Evolutionary conservation across 2,888 invertebrate species (phyloP), one percentile per base, ranked within the genome.

Genomic region (Himalopsyche anomala): DNA sequence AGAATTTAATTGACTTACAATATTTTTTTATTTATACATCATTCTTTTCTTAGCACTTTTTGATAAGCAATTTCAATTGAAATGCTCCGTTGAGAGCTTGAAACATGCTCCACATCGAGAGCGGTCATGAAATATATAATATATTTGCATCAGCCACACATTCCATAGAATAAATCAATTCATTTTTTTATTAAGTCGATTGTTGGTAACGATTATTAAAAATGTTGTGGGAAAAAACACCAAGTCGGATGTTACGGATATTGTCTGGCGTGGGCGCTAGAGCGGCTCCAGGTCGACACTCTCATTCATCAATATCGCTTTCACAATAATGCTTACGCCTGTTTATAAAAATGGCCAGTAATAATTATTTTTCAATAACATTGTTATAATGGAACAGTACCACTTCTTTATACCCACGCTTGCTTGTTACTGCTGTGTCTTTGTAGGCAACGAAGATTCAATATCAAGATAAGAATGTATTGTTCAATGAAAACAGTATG

Each of bases 301-400:
- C 83, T 80, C 87, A 87, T 87, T 82, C 81, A 87, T 87, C 87
- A 87, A 62, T 62, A 62, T 17, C 51, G 84, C 85, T 87, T 87
- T 85, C 85, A 84, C 85, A 87, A 81, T 74, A 54, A 62, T 28
- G 62, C 74, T 45, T 51, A 79, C 45, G 80, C 17, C 79, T 40
- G 38, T 51, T 80, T 81, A 42, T 56, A 84, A 87, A 84, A 86
- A 86, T 69, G 82, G 86, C 84, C 80, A 54, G 84, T 86, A 87
- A 62, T 62, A 62, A 87, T 87, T 87, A 87, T 87, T 87, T 87
- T 87, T 87, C 87, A 87, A 87, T 87, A 87, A 87, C 87, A 86
- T 83, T 85, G 84, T 83, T 84, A 85, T 85, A 85, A 82, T 85
- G 85, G 62, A 19, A 62, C 19, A 62, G 62, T 62, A 62, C 62